Conservation (phyloP, 2,113 vertebrate genomes). For the Nothocercus julius region DNA sequence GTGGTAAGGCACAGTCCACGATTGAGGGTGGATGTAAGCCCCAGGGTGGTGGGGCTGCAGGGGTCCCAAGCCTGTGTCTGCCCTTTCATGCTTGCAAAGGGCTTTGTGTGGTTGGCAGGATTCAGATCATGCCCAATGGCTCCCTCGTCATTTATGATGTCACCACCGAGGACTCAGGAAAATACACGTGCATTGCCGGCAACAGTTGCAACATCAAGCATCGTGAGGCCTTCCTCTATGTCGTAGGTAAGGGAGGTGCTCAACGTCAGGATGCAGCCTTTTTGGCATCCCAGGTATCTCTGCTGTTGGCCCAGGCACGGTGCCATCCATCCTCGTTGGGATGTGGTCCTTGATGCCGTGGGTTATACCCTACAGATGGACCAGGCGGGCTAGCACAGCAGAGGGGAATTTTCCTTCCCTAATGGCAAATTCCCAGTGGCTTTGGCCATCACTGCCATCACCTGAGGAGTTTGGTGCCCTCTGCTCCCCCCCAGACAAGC, state of each 20-base stretch:
- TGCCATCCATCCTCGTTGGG: background rate
- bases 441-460: background rate
- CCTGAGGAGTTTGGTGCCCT: background rate
- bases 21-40: background rate
- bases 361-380: background rate
- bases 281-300: background rate
- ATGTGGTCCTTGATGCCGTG: background rate
- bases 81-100: background rate
- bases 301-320: background rate
- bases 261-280: fast-evolving
- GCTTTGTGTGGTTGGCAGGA: conserved; percentile 75
- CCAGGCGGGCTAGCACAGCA: background rate
- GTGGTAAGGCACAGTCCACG: fast-evolving
- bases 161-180: conserved; percentile 89
- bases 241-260: conserved; percentile 85
- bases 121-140: conserved; percentile 93
- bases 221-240: conserved; percentile 87
- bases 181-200: conserved; percentile 94
- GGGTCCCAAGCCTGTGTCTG: background rate
- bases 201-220: conserved; percentile 97
- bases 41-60: background rate
- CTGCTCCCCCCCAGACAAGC: conserved; percentile 84
- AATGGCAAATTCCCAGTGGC: background rate
- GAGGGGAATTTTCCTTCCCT: fast-evolving
- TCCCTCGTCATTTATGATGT: conserved; percentile 91